phyloP scores from a whole-genome alignment of 2,113 vertebrate genomes.

The Rhinolophus ferrumequinum region DNA sequence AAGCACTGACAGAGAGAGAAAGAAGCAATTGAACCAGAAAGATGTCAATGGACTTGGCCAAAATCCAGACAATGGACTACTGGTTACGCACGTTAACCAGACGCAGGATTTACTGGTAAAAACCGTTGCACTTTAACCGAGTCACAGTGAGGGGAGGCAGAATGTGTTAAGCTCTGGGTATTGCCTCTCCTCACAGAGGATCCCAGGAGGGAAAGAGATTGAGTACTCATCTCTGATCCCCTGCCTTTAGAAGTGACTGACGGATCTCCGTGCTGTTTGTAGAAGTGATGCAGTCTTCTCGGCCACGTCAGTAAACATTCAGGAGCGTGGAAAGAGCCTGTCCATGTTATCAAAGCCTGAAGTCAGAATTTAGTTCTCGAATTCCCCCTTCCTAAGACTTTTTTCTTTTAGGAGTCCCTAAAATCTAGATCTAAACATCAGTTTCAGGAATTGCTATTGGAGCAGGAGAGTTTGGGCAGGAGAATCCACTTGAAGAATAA shows the following conservation, averaged over 20 bases:
- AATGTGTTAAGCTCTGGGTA: not conserved
- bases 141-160: not conserved
- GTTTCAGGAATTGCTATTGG: not conserved
- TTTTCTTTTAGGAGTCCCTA: not conserved
- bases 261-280: not conserved
- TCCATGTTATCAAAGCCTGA: not conserved
- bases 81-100: slow-evolving; percentile 79
- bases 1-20: not conserved
- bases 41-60: not conserved
- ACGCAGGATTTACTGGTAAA: slow-evolving; percentile 84
- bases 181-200: not conserved
- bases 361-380: slow-evolving; percentile 1
- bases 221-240: not conserved
- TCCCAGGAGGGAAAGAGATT: not conserved
- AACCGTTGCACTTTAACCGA: not conserved
- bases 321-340: not conserved
- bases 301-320: not conserved
- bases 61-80: slow-evolving; percentile 72
- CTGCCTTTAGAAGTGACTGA: not conserved
- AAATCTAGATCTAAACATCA: slow-evolving; percentile 16
- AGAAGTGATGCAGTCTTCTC: not conserved
- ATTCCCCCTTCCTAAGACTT: not conserved
- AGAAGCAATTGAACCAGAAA: not conserved
- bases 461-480: not conserved
- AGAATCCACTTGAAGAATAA: not conserved